Evolutionary conservation across 2,888 invertebrate species (phyloP).

Genomic region (Hoplodrina ambigua): DNA sequence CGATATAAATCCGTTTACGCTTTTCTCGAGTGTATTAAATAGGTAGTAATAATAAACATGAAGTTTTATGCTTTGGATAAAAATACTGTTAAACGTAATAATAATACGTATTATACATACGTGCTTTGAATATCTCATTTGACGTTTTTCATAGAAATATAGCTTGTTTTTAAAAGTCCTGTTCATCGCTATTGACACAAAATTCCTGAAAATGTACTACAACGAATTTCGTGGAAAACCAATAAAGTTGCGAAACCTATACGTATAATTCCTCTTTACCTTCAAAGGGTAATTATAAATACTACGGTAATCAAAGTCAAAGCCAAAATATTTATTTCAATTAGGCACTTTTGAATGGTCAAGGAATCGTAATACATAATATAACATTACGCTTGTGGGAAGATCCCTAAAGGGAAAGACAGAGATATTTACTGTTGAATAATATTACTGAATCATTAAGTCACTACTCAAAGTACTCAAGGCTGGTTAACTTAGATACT

Average conservation of each 20-base stretch:
- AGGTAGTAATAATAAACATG: neutral
- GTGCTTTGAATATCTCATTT: neutral
- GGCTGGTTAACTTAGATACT: neutral
- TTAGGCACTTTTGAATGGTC: too few relatives aligned
- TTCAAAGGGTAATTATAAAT: neutral
- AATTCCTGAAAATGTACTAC: neutral
- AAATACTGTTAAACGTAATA: neutral
- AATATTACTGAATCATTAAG: neutral
- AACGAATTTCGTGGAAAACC: neutral
- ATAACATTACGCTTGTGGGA: neutral
- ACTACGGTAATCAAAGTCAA: too few relatives aligned
- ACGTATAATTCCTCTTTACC: neutral
- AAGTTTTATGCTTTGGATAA: neutral
- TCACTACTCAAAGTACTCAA: constrained; percentile 7
- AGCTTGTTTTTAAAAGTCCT: neutral
- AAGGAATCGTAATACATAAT: too few relatives aligned
- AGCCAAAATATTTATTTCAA: too few relatives aligned
- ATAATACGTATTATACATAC: too few relatives aligned
- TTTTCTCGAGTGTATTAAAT: neutral
- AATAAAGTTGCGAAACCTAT: neutral
- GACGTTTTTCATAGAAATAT: neutral
- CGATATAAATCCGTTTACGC: constrained; percentile 22
- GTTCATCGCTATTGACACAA: neutral
- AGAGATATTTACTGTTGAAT: neutral
- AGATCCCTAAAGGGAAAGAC: neutral